These are phyloP conservation scores for Castor canadensis DNA, from an alignment of 2,113 vertebrate species.

Conservation along the genomic window DNA sequence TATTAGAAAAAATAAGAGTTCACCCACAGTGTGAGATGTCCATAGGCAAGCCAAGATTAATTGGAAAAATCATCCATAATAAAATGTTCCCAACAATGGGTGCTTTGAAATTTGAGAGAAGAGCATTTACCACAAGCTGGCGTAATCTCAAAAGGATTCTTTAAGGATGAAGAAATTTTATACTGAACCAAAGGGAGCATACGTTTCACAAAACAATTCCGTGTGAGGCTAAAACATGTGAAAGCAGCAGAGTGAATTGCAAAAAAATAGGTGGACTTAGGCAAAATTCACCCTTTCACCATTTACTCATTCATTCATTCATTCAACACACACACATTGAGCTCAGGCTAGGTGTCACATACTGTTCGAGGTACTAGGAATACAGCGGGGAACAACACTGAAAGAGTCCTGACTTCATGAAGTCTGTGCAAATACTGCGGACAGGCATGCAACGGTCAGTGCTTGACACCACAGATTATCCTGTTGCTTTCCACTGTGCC, in stretches of 20 bases:
- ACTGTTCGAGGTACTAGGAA: not conserved
- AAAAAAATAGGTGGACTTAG: not conserved
- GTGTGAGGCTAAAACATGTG: not conserved
- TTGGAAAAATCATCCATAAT: constrained; percentile 59
- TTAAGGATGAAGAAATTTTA: constrained; percentile 3
- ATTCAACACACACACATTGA: not conserved
- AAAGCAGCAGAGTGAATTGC: not conserved
- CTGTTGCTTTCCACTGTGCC: not conserved
- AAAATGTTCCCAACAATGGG: constrained; percentile 26
- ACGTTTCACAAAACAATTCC: not conserved
- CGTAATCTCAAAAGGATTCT: constrained; percentile 22
- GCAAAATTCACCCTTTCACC: not conserved
- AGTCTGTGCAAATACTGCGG: not conserved
- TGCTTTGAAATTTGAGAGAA: constrained; percentile 51
- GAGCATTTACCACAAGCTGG: not conserved
- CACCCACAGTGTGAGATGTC: not conserved
- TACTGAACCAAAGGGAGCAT: not conserved
- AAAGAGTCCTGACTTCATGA: not conserved
- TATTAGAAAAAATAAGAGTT: constrained; percentile 35
- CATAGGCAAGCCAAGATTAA: constrained; percentile 45
- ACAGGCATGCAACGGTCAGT: not conserved
- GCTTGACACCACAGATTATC: not conserved
- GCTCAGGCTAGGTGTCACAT: not conserved
- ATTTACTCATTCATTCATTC: not conserved
- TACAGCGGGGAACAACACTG: not conserved